Evolutionary conservation across 2,113 vertebrate genomes (phyloP), one percentile per base, ranked within the genome.

Genomic region (Macrotus californicus): DNA sequence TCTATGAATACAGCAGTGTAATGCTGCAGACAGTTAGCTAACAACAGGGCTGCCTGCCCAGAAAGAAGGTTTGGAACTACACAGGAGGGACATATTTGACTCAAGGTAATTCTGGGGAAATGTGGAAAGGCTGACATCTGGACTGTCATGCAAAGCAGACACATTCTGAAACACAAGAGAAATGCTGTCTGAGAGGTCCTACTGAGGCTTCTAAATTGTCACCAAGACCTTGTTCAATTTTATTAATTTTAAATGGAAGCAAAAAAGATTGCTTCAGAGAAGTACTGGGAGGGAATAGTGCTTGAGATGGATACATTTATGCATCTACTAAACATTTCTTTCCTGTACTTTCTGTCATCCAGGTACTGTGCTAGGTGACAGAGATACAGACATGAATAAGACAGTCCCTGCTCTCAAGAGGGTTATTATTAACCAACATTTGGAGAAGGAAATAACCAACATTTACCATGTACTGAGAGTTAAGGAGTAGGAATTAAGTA

Each of bases 1-100:
- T 96, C 94, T 96, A 95, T 96, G 97, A 96, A 96, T 87, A 79
- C 86, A 87, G 95, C 92, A 96, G 77, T 72, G 82, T 84, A 97
- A 94, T 36, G 87, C 95, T 79, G 29, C 29, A 64, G 73, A 96
- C 97, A 97, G 96, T 95, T 93, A 97, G 93, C 91, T 96, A 83
- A 94, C 96, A 97, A 95, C 96, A 97, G 94, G 92, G 96, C 96
- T 96, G 97, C 96, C 96, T 96, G 94, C 96, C 95, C 82, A 56
- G 95, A 97, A 86, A 96, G 93, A 94, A 96, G 95, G 82, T 94
- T 97, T 97, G 94, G 75, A 96, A 95, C 94, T 95, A 87, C 87
- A 87, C n/a, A 0, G 95, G 88, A 97, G 94, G 88, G 39, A 87
- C 86, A 80, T 93, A 95, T 91, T 97, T 11, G 0, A 80, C 75